phyloP scores from a whole-genome alignment of 2,888 invertebrate genomes.

The Drosophila melanosoma region DNA sequence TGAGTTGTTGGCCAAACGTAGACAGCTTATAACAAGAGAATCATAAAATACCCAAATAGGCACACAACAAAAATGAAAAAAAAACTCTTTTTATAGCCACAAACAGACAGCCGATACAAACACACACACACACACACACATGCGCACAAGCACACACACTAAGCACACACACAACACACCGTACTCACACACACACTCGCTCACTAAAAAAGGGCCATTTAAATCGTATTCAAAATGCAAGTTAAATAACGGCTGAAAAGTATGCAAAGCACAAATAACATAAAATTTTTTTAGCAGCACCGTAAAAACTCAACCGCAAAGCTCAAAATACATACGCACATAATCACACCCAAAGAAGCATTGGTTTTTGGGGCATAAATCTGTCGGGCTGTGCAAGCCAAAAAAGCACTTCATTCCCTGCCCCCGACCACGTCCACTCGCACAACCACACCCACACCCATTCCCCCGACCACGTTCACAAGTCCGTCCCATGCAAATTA shows the following conservation, averaged over 20 bases:
- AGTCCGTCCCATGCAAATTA: constrained; percentile 66
- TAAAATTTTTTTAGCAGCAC: constrained; percentile 48
- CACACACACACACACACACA: neutral
- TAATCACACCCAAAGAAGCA: constrained; percentile 1
- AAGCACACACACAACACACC: neutral
- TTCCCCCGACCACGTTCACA: neutral
- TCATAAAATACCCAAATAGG: constrained; percentile 50
- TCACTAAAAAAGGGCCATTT: constrained; percentile 59
- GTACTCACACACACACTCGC: constrained; percentile 1
- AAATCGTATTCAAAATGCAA: constrained; percentile 75
- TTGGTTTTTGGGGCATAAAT: constrained; percentile 19
- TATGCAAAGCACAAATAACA: constrained; percentile 74
- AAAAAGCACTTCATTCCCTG: neutral
- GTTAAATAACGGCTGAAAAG: constrained; percentile 70
- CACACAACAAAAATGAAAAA: neutral
- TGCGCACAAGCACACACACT: neutral
- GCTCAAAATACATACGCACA: constrained; percentile 23
- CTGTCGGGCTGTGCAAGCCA: constrained; percentile 22
- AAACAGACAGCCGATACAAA: constrained; percentile 13
- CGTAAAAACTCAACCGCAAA: constrained; percentile 52
- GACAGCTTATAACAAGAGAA: constrained; percentile 59
- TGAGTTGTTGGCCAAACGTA: constrained; percentile 4
- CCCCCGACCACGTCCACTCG: too few species aligned
- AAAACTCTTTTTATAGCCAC: constrained; percentile 62
- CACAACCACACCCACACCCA: too few species aligned